These are phyloP conservation scores for Drosophila triauraria DNA, from an alignment of 1,140 invertebrate genomes.

Conservation along the genomic window DNA sequence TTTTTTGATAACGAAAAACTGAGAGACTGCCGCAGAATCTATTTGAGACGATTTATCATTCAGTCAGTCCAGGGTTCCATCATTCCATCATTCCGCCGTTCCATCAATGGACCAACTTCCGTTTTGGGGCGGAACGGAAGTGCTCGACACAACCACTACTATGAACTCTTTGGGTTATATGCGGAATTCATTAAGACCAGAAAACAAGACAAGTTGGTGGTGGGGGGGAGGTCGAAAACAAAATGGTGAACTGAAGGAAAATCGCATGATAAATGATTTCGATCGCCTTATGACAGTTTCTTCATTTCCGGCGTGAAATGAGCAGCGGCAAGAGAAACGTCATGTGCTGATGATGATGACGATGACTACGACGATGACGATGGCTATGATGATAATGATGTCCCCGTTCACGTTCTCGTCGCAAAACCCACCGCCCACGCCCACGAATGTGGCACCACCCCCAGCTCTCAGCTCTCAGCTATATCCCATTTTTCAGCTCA, in stretches of 20 bases:
- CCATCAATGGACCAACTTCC: constrained; percentile 48
- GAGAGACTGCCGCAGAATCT: constrained; percentile 52
- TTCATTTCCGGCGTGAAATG: constrained; percentile 84
- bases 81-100: constrained; percentile 34
- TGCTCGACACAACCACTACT: constrained; percentile 12
- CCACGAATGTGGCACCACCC: constrained; percentile 10
- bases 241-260: constrained; percentile 66
- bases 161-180: constrained; percentile 37
- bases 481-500: constrained; percentile 17
- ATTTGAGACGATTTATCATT: constrained; percentile 68
- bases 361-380: constrained; percentile 2
- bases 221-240: constrained; percentile 17
- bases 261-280: constrained; percentile 84
- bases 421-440: constrained; percentile 2
- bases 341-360: constrained; percentile 18
- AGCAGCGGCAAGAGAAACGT: constrained; percentile 56
- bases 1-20: constrained; percentile 29
- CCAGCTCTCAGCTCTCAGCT: neutral
- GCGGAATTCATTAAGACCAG: constrained; percentile 66
- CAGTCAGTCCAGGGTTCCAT: constrained; percentile 22
- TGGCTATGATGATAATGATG: constrained; percentile 16
- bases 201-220: constrained; percentile 34
- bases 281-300: constrained; percentile 85
- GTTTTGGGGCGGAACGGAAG: constrained; percentile 45
- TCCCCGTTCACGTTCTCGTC: constrained; percentile 17